A percentile compares a stretch with the other conserved stretches of the same genome.
phyloP scores from a whole-genome alignment of 1,140 invertebrate genomes.

The Acromyrmex echinatior region DNA sequence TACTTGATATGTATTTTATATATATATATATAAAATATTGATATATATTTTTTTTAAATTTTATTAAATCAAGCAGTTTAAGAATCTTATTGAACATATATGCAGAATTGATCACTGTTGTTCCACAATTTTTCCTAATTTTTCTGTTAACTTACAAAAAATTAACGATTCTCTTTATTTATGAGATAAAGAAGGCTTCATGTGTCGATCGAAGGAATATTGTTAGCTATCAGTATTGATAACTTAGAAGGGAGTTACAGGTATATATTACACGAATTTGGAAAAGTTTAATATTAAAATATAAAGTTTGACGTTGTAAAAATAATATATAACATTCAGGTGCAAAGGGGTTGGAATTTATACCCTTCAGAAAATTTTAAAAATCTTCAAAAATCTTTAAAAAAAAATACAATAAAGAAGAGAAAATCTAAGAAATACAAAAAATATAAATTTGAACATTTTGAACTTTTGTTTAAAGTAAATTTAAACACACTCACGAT shows the following conservation, averaged over 20 bases:
- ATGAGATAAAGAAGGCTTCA: too few relatives aligned
- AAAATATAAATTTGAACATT: too few relatives aligned
- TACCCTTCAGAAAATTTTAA: too few relatives aligned
- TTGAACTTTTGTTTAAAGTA: too few relatives aligned
- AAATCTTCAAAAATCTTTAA: too few relatives aligned
- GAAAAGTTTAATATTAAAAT: not conserved
- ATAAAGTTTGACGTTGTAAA: not conserved
- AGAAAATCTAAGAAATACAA: too few relatives aligned
- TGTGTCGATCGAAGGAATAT: too few relatives aligned
- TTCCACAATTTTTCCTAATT: not conserved
- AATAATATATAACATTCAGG: not conserved
- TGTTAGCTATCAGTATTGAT: too few relatives aligned
- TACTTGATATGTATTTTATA: not conserved
- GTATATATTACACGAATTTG: not conserved
- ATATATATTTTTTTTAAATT: not conserved
- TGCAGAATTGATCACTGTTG: not conserved
- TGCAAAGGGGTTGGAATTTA: not conserved
- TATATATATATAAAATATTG: not conserved
- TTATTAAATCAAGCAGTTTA: not conserved
- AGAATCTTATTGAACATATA: not conserved
- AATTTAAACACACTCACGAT: too few relatives aligned
- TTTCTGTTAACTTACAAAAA: not conserved
- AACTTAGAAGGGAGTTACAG: not conserved
- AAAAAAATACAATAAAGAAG: too few relatives aligned
- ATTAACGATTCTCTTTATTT: too few relatives aligned